Evolutionary conservation across 2,113 vertebrate species (phyloP).

Genomic region (Ctenomys sociabilis): DNA sequence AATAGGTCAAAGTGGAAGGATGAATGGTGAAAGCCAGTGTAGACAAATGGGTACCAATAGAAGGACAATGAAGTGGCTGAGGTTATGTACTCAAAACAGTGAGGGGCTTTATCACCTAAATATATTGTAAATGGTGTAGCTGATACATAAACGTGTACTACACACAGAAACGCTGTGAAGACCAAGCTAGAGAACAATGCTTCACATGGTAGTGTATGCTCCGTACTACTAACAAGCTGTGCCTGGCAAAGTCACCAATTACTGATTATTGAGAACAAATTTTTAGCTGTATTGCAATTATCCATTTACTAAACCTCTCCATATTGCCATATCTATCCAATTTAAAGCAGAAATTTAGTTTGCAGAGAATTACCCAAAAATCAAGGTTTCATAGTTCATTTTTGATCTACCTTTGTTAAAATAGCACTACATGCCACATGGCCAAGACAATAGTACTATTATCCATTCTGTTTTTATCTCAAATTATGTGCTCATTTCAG

Average conservation of each 20-base stretch:
- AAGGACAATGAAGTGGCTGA: background rate
- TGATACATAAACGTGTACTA: background rate
- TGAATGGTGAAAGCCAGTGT: background rate
- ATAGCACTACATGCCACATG: background rate
- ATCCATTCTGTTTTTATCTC: background rate
- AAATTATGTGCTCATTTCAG: background rate
- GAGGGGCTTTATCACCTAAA: background rate
- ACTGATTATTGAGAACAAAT: background rate
- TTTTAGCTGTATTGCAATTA: background rate
- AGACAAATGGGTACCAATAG: background rate
- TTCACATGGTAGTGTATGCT: background rate
- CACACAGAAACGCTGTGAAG: background rate
- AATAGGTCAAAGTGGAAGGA: background rate
- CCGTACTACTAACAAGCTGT: background rate
- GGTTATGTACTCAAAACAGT: background rate
- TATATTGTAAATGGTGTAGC: background rate
- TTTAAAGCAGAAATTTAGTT: background rate
- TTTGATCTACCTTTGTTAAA: background rate
- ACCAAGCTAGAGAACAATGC: background rate
- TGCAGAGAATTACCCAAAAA: background rate
- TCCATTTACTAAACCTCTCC: background rate
- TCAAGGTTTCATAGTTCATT: background rate
- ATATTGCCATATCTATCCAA: background rate
- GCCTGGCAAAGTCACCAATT: background rate
- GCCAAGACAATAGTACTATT: background rate